These are phyloP conservation scores for Tinea semifulvella DNA, from an alignment of 2,888 invertebrate species.

Conservation along the genomic window DNA sequence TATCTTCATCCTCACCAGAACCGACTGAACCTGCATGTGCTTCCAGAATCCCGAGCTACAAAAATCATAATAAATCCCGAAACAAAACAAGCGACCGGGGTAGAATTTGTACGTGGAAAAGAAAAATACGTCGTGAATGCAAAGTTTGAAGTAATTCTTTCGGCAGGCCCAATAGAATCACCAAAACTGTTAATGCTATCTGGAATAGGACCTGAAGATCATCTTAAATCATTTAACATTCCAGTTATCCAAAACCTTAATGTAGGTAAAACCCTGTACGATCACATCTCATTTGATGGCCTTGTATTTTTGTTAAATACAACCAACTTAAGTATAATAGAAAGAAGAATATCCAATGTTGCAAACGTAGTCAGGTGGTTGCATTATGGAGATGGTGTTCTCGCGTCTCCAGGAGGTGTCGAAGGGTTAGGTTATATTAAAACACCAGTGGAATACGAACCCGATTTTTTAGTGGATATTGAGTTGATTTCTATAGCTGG, in stretches of 20 bases:
- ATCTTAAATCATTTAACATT: slow-evolving; percentile 47
- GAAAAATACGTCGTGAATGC: slow-evolving; percentile 50
- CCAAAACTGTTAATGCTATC: slow-evolving; percentile 85
- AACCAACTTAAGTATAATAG: slow-evolving; percentile 21
- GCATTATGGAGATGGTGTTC: slow-evolving; percentile 32
- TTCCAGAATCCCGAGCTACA: slow-evolving; percentile 63
- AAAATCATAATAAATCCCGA: slow-evolving; percentile 63
- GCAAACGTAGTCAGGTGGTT: slow-evolving; percentile 20
- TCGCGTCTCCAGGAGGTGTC: slow-evolving; percentile 62
- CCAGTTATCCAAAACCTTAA: slow-evolving; percentile 63
- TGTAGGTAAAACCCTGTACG: slow-evolving; percentile 65
- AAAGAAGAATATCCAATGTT: slow-evolving; percentile 18
- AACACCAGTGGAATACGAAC: slow-evolving; percentile 44
- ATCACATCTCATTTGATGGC: slow-evolving; percentile 48
- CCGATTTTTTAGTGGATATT: slow-evolving; percentile 59
- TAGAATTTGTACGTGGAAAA: slow-evolving; percentile 62
- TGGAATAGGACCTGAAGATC: slow-evolving; percentile 57
- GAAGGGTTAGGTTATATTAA: slow-evolving; percentile 64
- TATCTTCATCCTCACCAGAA: slow-evolving; percentile 59
- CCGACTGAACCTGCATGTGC: slow-evolving; percentile 67
- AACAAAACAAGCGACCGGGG: slow-evolving; percentile 66
- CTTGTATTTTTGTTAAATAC: slow-evolving; percentile 26
- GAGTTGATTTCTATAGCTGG: slow-evolving; percentile 63
- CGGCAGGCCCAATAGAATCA: slow-evolving; percentile 80
- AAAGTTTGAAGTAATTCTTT: slow-evolving; percentile 75